A percentile compares a stretch with the other conserved stretches of the same genome.
phyloP scores from a whole-genome alignment of 2,113 vertebrate genomes.

The Perccottus glenii region DNA sequence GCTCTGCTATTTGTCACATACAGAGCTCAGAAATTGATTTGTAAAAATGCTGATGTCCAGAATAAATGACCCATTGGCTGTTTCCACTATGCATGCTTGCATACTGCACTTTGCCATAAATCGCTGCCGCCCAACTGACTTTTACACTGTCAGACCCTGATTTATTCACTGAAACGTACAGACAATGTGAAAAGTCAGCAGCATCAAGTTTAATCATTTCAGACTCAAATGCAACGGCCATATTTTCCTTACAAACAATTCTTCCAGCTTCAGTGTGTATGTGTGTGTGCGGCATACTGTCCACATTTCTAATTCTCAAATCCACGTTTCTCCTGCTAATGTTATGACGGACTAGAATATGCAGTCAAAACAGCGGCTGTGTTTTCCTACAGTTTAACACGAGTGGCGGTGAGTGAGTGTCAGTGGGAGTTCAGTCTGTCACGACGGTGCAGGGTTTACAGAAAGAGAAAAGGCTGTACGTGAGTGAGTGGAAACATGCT shows the following conservation, averaged over 20 bases:
- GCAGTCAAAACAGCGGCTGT: slow-evolving; percentile 44
- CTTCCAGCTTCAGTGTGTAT: background rate
- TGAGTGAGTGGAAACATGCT: background rate
- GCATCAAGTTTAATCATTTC: slow-evolving; percentile 5
- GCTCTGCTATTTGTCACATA: slow-evolving; percentile 6
- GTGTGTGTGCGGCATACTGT: slow-evolving; percentile 8
- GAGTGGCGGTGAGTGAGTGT: background rate
- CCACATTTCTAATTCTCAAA: slow-evolving; percentile 10
- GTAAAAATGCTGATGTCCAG: background rate
- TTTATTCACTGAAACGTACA: slow-evolving; percentile 1
- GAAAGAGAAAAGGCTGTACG: background rate
- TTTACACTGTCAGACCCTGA: slow-evolving; percentile 1
- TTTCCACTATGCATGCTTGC: slow-evolving; percentile 16
- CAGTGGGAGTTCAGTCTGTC: slow-evolving; percentile 21
- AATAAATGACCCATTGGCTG: slow-evolving; percentile 4
- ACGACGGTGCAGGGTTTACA: background rate
- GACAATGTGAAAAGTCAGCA: slow-evolving; percentile 13
- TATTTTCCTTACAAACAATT: background rate
- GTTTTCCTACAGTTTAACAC: slow-evolving; percentile 34
- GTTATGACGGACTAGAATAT: slow-evolving; percentile 48
- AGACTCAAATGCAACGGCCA: background rate
- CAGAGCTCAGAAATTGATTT: background rate
- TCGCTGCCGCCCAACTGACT: slow-evolving; percentile 20
- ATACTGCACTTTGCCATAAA: slow-evolving; percentile 2
- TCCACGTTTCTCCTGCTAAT: slow-evolving; percentile 42